Conservation (phyloP, 2,888 invertebrate species). For the Rhopalosiphum nymphaeae region DNA sequence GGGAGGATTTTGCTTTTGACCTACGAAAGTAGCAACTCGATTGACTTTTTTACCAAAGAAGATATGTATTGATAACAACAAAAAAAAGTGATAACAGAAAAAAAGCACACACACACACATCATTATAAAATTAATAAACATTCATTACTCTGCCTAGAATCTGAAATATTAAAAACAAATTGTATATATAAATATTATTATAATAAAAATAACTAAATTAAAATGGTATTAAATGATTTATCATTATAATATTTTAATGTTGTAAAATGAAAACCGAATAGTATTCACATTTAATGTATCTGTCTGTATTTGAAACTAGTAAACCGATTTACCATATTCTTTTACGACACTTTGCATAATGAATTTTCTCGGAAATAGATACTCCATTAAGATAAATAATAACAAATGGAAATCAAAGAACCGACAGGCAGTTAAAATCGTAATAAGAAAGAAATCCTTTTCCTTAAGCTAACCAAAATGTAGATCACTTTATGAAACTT, state of each 20-base stretch:
- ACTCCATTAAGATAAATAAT: constrained; percentile 22
- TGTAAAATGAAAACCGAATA: background rate
- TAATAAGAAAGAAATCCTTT: constrained; percentile 40
- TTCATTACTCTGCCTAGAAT: background rate
- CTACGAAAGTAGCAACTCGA: background rate
- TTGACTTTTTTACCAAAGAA: background rate
- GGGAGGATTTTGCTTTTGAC: no score
- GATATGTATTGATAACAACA: background rate
- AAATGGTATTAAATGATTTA: background rate
- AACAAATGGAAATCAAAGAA: constrained; percentile 46
- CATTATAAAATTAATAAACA: background rate
- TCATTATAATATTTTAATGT: background rate
- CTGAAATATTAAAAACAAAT: background rate
- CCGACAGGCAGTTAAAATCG: background rate
- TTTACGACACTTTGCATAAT: constrained; percentile 54
- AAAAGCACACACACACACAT: background rate
- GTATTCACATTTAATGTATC: constrained; percentile 10
- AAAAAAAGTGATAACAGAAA: no score
- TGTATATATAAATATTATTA: background rate
- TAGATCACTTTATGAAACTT: constrained; percentile 7
- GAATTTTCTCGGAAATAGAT: constrained; percentile 36
- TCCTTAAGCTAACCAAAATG: background rate
- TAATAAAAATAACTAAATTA: constrained; percentile 3
- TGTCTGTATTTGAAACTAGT: background rate
- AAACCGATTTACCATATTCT: background rate